Percentiles rank a stretch among this genome's conserved stretches.
Conservation (phyloP, 2,797 vertebrate species). For the Pitangus sulphuratus region DNA sequence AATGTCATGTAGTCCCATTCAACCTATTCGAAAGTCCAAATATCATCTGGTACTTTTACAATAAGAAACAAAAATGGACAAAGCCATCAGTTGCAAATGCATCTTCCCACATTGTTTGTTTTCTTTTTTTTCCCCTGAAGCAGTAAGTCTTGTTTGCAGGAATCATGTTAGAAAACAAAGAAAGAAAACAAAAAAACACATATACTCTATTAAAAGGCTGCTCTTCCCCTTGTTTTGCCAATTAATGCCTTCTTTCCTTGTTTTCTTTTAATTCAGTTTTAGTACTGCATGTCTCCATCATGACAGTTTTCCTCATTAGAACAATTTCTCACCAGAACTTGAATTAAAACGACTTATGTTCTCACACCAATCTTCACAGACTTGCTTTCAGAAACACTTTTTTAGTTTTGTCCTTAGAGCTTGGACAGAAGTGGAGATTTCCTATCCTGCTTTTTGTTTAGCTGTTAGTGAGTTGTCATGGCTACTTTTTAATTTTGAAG, state of each 20-base stretch:
- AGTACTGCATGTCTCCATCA: neutral
- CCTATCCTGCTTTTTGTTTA: neutral
- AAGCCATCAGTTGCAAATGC: neutral
- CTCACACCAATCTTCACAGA: neutral
- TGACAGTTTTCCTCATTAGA: neutral
- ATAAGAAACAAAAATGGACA: neutral
- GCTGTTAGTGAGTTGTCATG: neutral
- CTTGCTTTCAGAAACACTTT: neutral
- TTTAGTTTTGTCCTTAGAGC: neutral
- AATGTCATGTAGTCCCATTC: neutral
- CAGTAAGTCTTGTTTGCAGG: neutral
- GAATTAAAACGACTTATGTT: neutral
- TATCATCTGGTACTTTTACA: neutral
- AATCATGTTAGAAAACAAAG: neutral
- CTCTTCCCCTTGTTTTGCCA: neutral
- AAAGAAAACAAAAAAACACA: neutral
- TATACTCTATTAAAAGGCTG: neutral
- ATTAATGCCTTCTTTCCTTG: neutral
- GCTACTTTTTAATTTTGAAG: neutral
- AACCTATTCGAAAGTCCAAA: neutral
- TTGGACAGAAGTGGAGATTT: neutral
- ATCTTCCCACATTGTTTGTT: neutral
- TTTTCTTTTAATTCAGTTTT: neutral
- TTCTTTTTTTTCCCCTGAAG: neutral
- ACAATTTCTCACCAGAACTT: neutral